A percentile compares a stretch with the other conserved stretches of the same genome.
phyloP scores from a whole-genome alignment of 1,140 invertebrate genomes.

The Theocolax elegans region DNA sequence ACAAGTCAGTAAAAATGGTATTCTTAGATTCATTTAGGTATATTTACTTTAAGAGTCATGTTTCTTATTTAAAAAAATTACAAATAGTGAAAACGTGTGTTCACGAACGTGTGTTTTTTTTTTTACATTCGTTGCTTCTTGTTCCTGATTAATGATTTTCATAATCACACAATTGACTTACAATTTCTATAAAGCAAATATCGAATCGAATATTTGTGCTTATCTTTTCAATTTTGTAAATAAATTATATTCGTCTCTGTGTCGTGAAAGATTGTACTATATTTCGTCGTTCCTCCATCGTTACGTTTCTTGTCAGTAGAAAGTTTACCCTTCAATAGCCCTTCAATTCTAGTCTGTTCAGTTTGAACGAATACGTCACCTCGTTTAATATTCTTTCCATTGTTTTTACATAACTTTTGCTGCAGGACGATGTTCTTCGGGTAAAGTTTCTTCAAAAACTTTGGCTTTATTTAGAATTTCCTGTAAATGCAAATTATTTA shows the following conservation, averaged over 20 bases:
- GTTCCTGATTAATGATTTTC: not conserved
- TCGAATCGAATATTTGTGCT: not conserved
- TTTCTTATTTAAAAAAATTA: too few relatives aligned
- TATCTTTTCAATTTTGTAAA: not conserved
- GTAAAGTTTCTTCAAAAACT: conserved; percentile 66
- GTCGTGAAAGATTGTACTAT: conserved; percentile 87
- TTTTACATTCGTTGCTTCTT: conserved; percentile 1
- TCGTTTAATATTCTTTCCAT: conserved; percentile 87
- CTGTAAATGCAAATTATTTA: conserved; percentile 60
- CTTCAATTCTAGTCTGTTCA: conserved; percentile 84
- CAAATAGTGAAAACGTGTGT: too few relatives aligned
- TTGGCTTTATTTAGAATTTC: conserved; percentile 68
- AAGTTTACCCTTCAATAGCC: conserved; percentile 86
- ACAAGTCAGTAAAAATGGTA: not conserved
- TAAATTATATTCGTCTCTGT: conserved; percentile 59
- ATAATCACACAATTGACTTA: not conserved
- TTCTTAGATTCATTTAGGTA: not conserved
- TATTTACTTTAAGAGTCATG: too few relatives aligned
- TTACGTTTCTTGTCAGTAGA: conserved; percentile 87
- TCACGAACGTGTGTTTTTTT: too few relatives aligned
- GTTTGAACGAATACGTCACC: conserved; percentile 83
- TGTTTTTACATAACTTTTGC: conserved; percentile 83
- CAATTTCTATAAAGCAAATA: conserved; percentile 3
- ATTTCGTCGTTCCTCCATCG: conserved; percentile 83
- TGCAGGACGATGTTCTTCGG: conserved; percentile 68